Evolutionary conservation across 2,888 invertebrate genomes (phyloP), one percentile per base, ranked within the genome.

Genomic region (Cryptus viduatorius): DNA sequence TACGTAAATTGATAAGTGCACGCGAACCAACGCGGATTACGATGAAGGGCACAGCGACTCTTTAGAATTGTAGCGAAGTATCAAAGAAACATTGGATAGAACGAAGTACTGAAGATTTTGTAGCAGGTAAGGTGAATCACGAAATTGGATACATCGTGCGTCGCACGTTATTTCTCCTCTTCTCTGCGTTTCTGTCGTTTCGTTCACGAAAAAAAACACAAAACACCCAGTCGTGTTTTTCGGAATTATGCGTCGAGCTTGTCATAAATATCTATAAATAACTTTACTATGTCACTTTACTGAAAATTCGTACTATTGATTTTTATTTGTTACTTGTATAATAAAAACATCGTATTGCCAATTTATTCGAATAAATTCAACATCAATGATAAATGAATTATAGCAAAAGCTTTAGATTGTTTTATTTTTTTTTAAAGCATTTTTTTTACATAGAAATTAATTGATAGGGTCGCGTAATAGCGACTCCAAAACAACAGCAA

Each of bases 401-500:
- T 53, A 19, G 19, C 16, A 4, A 8, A 37, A 7, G 37, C 19
- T 53, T 19, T 2, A 16, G 16, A 10, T 19, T 53, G 5, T 19
- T 53, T 53, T 53, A 53, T 53, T 61, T 31, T 31, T 14, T 31
- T 8, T 64, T 19, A 42, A 4, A 31, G 4, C 3, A 14, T 72
- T 65, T 31, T 56, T 10, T 56, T n/a, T 12, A 79, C 64, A 59
- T 29, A 46, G 69, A 79, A 50, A 77, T 75, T 44, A 46, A 82
- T 79, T 24, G 5, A 1, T 29, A 31, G 59, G n/a, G 16, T 67
- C 73, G 73, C 73, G 53, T 64, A 46, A 42, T 29, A 12, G 56
- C 31, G 46, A 77, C 50, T 44, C 65, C 0, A 29, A 37, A 72
- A 48, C 42, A 46, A 44, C 48, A 64, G 85, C 82, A 87, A 93